Evolutionary conservation across 2,888 invertebrate species (phyloP).

Genomic region (Amblyjoppa fuscipennis): DNA sequence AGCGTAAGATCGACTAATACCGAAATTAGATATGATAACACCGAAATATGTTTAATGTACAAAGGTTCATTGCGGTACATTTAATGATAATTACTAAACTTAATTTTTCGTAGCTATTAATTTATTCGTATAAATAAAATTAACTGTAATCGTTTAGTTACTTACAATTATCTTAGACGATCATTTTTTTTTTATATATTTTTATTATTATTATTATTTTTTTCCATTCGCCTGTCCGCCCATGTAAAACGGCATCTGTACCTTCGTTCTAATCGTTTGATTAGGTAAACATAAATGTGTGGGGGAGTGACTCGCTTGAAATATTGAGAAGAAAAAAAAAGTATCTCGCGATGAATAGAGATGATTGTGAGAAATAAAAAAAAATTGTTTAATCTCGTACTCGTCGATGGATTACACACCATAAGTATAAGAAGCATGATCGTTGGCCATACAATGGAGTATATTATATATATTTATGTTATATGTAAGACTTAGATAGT

Average conservation of each 20-base stretch:
- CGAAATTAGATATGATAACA: slow-evolving; percentile 63
- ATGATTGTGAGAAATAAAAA: slow-evolving; percentile 23
- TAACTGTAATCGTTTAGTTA: slow-evolving; percentile 72
- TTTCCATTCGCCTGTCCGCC: slow-evolving; percentile 21
- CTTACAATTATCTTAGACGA: slow-evolving; percentile 74
- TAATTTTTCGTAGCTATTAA: slow-evolving; percentile 64
- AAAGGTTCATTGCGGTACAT: slow-evolving; percentile 81
- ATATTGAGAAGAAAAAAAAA: slow-evolving; percentile 38
- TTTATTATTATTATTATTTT: slow-evolving; percentile 3
- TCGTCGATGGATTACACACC: slow-evolving; percentile 71
- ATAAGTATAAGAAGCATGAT: slow-evolving; percentile 82
- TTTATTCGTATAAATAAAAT: slow-evolving; percentile 71
- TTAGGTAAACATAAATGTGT: slow-evolving; percentile 51
- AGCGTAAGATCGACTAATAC: slow-evolving; percentile 65
- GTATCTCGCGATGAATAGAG: slow-evolving; percentile 20
- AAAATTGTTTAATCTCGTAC: slow-evolving; percentile 57
- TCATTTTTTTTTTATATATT: slow-evolving; percentile 68
- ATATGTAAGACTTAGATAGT: slow-evolving; percentile 79
- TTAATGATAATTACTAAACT: slow-evolving; percentile 59
- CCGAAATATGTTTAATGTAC: slow-evolving; percentile 75
- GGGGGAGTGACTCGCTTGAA: slow-evolving; percentile 65
- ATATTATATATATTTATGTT: slow-evolving; percentile 81
- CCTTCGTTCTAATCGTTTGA: slow-evolving; percentile 26
- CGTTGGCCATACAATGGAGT: slow-evolving; percentile 85
- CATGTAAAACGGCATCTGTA: slow-evolving; percentile 34